Conservation (phyloP, 2,113 vertebrate genomes). For the Sprattus sprattus region DNA sequence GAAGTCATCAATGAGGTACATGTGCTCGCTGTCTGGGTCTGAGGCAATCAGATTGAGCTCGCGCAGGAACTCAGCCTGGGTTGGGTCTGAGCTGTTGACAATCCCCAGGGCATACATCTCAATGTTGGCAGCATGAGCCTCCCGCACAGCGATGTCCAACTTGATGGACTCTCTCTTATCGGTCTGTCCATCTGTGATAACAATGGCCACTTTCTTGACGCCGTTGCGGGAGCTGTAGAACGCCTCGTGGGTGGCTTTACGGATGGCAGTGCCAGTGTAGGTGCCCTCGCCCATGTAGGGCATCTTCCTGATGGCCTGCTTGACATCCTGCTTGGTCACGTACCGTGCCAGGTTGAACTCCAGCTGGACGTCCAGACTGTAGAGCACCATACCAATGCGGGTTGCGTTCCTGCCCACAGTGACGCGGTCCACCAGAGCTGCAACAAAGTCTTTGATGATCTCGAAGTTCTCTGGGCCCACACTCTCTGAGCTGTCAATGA, state of each 20-base stretch:
- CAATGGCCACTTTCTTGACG: constrained; percentile 84
- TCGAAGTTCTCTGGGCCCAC: constrained; percentile 91
- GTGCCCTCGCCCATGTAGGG: constrained; percentile 89
- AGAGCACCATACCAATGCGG: constrained; percentile 84
- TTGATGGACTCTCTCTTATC: constrained; percentile 85
- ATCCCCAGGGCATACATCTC: constrained; percentile 91
- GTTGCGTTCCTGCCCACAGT: constrained; percentile 86
- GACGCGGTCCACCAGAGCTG: constrained; percentile 82
- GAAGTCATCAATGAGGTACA: constrained; percentile 89
- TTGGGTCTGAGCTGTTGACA: constrained; percentile 81
- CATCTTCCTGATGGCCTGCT: constrained; percentile 82
- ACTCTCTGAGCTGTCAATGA: constrained; percentile 92
- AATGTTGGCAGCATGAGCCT: constrained; percentile 85
- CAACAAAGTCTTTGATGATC: constrained; percentile 90
- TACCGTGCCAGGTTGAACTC: constrained; percentile 83
- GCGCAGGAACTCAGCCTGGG: constrained; percentile 78
- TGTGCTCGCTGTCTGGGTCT: constrained; percentile 85
- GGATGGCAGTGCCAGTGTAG: constrained; percentile 86
- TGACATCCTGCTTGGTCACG: constrained; percentile 78
- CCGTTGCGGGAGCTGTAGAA: constrained; percentile 79
- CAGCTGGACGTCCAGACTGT: constrained; percentile 83
- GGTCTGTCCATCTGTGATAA: constrained; percentile 86
- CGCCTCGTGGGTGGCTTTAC: constrained; percentile 84
- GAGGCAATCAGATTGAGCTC: constrained; percentile 91
- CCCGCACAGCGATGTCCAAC: constrained; percentile 81